Evolutionary conservation across 2,888 invertebrate species (phyloP).

Genomic region (Camptogramma bilineatum): DNA sequence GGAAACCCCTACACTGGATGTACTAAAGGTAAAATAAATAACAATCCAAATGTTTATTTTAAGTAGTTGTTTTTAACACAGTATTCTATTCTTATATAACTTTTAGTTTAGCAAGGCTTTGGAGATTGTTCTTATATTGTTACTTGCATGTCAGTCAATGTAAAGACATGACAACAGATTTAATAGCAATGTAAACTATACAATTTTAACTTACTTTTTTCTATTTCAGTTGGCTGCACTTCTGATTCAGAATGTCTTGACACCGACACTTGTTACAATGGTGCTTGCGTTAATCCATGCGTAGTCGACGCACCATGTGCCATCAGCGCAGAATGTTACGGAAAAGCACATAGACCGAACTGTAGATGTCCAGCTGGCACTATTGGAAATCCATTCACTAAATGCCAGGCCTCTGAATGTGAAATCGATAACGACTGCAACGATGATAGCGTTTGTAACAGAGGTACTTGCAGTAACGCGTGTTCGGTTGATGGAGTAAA

Average conservation of each 20-base stretch:
- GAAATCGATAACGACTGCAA: conserved; percentile 92
- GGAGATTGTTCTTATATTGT: no score
- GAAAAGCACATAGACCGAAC: conserved; percentile 90
- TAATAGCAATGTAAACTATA: no score
- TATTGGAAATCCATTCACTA: conserved; percentile 92
- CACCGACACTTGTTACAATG: conserved; percentile 92
- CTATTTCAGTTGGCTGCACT: conserved; percentile 90
- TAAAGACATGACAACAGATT: no score
- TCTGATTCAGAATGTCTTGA: conserved; percentile 93
- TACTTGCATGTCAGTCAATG: no score
- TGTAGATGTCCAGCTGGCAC: conserved; percentile 92
- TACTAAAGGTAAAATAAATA: conserved; percentile 84
- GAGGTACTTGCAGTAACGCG: conserved; percentile 91
- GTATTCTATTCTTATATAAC: background rate
- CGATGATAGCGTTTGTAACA: conserved; percentile 89
- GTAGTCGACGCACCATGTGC: conserved; percentile 92
- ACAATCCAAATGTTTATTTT: background rate
- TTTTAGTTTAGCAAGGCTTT: no score
- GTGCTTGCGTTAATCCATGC: conserved; percentile 93
- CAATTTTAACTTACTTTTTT: conserved; percentile 7
- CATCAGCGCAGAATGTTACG: conserved; percentile 93
- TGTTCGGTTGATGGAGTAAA: conserved; percentile 88
- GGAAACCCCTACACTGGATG: conserved; percentile 95
- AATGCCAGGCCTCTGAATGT: conserved; percentile 92
- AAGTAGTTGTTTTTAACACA: background rate